phyloP scores from a whole-genome alignment of 1,140 invertebrate species.

The Drosophila sechellia region DNA sequence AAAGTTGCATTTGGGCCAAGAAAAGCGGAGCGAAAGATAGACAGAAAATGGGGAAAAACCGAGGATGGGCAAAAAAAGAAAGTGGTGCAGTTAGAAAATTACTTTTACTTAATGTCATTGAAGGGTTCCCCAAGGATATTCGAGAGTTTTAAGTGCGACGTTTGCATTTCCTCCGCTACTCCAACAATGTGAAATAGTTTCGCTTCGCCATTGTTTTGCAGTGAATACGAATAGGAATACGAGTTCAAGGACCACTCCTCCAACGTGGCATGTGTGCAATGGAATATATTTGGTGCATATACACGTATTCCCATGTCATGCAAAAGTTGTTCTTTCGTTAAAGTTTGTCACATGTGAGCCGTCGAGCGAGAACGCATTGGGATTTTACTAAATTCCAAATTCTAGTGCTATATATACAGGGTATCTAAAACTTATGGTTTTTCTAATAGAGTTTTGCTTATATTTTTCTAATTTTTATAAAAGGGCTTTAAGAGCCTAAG shows the following conservation, averaged over 20 bases:
- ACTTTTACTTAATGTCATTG: constrained; percentile 73
- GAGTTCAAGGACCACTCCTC: constrained; percentile 60
- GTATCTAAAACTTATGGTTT: background rate
- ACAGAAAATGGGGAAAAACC: constrained; percentile 14
- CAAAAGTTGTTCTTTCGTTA: constrained; percentile 36
- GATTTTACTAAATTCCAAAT: constrained; percentile 18
- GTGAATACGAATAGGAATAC: constrained; percentile 40
- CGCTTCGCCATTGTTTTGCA: constrained; percentile 46
- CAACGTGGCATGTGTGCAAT: constrained; percentile 9
- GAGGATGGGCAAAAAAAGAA: constrained; percentile 8
- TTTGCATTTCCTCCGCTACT: constrained; percentile 54
- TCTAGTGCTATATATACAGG: background rate
- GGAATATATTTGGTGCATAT: background rate
- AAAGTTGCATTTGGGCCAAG: constrained; percentile 57
- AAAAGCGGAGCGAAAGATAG: constrained; percentile 11
- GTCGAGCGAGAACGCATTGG: constrained; percentile 14
- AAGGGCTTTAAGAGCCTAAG: too few relatives aligned
- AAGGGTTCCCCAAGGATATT: constrained; percentile 56
- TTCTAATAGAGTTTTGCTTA: too few relatives aligned
- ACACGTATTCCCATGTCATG: constrained; percentile 33
- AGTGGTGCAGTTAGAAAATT: constrained; percentile 70
- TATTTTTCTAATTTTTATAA: too few relatives aligned
- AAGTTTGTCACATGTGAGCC: constrained; percentile 41
- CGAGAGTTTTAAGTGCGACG: constrained; percentile 59
- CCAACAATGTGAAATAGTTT: constrained; percentile 52